Evolutionary conservation across 2,797 vertebrate species (phyloP).

Genomic region (Phoebastria nigripes): DNA sequence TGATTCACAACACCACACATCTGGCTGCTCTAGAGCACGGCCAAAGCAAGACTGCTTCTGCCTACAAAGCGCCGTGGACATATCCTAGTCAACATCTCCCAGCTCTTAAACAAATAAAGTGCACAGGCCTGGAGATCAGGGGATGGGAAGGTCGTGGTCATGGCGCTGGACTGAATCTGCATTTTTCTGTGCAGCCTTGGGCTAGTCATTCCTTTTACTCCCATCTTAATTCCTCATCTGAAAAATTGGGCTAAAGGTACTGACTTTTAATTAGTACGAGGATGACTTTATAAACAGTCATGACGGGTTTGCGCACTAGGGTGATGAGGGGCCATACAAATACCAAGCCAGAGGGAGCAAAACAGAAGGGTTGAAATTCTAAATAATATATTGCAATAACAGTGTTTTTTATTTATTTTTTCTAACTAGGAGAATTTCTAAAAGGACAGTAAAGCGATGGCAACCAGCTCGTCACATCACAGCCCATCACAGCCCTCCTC

Average conservation of each 20-base stretch:
- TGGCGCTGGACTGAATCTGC: background rate
- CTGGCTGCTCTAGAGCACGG: background rate
- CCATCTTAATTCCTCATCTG: background rate
- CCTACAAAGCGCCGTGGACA: background rate
- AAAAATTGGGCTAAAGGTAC: background rate
- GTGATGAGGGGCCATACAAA: background rate
- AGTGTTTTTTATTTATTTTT: background rate
- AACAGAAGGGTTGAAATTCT: background rate
- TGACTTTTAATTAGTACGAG: background rate
- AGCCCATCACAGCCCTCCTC: background rate
- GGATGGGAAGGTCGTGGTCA: background rate
- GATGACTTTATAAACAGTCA: background rate
- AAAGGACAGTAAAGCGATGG: background rate
- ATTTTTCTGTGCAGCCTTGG: background rate
- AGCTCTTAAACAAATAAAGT: background rate
- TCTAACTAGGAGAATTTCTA: background rate
- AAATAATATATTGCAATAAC: background rate
- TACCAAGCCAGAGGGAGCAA: background rate
- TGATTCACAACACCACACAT: background rate
- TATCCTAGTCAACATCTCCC: background rate
- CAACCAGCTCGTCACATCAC: background rate
- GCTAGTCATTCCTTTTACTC: background rate
- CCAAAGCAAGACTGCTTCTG: background rate
- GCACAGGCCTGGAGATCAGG: rapidly evolving
- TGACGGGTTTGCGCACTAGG: rapidly evolving